Conservation (phyloP, 2,113 vertebrate species). For the Pseudonaja textilis region DNA sequence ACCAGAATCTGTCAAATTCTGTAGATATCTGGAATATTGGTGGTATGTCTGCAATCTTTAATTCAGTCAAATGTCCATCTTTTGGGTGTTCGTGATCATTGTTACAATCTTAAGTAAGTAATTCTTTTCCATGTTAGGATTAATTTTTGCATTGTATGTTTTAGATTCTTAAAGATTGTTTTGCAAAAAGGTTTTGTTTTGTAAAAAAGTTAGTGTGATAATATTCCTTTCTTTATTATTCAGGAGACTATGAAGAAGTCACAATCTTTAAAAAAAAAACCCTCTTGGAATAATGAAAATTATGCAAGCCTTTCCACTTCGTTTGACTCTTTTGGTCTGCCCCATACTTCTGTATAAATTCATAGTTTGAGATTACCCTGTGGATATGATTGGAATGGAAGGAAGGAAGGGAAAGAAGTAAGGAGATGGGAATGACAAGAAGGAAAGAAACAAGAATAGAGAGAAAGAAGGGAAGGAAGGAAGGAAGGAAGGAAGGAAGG, state of each 20-base stretch:
- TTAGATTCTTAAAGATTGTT: neutral
- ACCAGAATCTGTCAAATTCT: neutral
- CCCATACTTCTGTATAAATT: neutral
- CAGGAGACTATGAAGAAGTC: neutral
- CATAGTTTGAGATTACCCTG: neutral
- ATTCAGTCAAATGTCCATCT: neutral
- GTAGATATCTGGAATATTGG: neutral
- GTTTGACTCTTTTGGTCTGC: neutral
- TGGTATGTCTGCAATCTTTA: neutral
- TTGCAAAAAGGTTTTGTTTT: neutral
- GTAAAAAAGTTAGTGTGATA: neutral
- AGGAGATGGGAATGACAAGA: too few species aligned
- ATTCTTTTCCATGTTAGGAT: neutral
- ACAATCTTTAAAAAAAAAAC: neutral
- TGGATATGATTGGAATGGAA: neutral
- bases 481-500: accelerated
- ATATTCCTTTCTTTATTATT: neutral
- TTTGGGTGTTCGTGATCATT: neutral
- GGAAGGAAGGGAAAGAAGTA: too few species aligned
- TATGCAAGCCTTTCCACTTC: neutral
- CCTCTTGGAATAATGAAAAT: neutral
- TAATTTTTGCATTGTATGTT: neutral
- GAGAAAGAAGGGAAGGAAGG: too few species aligned
- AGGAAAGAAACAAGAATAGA: too few species aligned
- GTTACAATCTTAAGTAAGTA: neutral